Evolutionary conservation across 1,140 invertebrate species (phyloP), one percentile per base, ranked within the genome.

Genomic region (Callitettix versicolor): DNA sequence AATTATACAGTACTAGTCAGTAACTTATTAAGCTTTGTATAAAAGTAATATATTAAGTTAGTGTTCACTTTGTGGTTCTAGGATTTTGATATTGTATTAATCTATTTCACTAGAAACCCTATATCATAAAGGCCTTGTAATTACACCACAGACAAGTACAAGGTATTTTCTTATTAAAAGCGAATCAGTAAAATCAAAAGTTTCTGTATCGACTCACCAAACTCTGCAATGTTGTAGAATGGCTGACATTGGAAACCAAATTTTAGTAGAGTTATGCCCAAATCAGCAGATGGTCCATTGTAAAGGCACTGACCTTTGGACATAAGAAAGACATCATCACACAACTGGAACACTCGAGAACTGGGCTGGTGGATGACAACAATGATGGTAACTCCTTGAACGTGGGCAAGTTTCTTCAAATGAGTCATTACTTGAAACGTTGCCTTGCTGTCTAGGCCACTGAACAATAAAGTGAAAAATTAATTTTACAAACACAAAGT

Each of bases 291-390:
- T 58, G 79, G 63, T 0, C 81, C 82, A 2, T 74, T 74, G 59
- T 81, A 84, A 0, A 81, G 64, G 1, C 74, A 76, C 43, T 70
- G 71, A 1, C 82, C 82, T 30, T 73, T 40, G 0, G 76, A 71
- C 7, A 85, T 56, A 0, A 84, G 67, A 26, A 81, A 63, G 24
- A 83, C 65, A 61, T 84, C 78, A 60, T 84, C 81, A 44, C 82
- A 82, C 15, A 75, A 68, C 1, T 74, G 79, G 69, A 92, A 90
- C 20, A 92, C 74, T 51, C 81, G 80, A 18, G 90, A 89, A 47
- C 86, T 90, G 0, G 91, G 91, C 64, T 95, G 91, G 71, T 95
- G 91, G 59, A 95, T 85, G 6, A 88, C 83, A 63, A 88, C 92
- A 3, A 87, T 80, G 20, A 95, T 81, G 0, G 86, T 89, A 33